Base-by-base conservation (phyloP, 2,888 invertebrate genomes). In the Tachystola acroxantha region DNA sequence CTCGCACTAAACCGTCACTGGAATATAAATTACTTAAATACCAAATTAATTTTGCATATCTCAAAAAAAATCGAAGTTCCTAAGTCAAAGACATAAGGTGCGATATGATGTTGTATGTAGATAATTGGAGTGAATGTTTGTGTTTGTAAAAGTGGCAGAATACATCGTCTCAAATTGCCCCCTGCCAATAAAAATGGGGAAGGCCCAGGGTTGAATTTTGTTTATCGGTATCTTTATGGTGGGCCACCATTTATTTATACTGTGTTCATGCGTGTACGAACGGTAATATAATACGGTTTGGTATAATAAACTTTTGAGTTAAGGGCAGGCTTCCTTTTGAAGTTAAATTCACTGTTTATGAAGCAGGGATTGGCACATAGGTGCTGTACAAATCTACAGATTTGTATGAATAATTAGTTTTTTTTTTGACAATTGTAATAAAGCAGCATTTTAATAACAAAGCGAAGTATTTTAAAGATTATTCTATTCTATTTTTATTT, bases 161-260 rank as follows among this genome's bases (percentile, higher is more conserved):
- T 76, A 80, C 77, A 75, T 77, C 79, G 76, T 80, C 79, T 80
- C 74, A 71, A 81, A 81, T 82, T 80, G 78, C 84, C 79, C 79
- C 78, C 76, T 74, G 78, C 80, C 77, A 81, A 81, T 80, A 84
- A 82, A 84, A 81, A 82, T 78, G 76, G 80, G 82, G 75, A 77
- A 72, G 74, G 69, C 67, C 72, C 68, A 72, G 74, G 73, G 71
- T 68, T 72, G 78, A 82, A 81, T 84, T 84, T 81, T 84, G 81
- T 85, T 84, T 82, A 82, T 85, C 81, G 71, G 71, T 73, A 80
- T 84, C 79, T 84, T 84, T 81, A 84, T 82, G 78, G 79, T 71
- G 73, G 77, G 64, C 71, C 59, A 70, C 66, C 70, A 70, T 72
- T 81, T 85, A 82, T 84, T 80, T 80, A 78, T 79, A 71, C 68